Evolutionary conservation across 2,888 invertebrate species (phyloP).

Genomic region (Proisotoma minuta): DNA sequence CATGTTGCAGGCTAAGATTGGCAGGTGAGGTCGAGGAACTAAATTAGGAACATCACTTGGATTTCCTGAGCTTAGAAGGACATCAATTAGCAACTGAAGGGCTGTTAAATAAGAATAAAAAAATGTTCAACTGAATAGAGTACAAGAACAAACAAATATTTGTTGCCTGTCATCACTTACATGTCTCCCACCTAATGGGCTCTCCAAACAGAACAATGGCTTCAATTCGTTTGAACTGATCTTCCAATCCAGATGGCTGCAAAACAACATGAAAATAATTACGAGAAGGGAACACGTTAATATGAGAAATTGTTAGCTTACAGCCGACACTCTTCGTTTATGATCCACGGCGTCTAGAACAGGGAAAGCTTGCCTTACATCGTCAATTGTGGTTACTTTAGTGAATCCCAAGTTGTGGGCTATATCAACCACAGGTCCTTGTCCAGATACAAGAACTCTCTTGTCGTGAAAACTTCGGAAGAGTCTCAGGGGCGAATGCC

Average conservation of each 20-base stretch:
- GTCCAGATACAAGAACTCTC: slow-evolving; percentile 60
- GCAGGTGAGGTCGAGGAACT: slow-evolving; percentile 60
- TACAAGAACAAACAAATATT: not conserved
- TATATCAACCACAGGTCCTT: slow-evolving; percentile 57
- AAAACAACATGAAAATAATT: not conserved
- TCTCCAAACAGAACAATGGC: slow-evolving; percentile 63
- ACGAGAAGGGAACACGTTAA: not conserved
- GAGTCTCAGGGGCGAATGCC: slow-evolving; percentile 61
- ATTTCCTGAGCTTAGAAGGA: slow-evolving; percentile 59
- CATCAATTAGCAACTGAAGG: slow-evolving; percentile 61
- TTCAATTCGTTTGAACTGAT: slow-evolving; percentile 57
- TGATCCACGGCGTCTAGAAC: slow-evolving; percentile 60
- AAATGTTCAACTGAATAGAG: not conserved
- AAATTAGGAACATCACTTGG: slow-evolving; percentile 51
- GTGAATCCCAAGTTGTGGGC: slow-evolving; percentile 59
- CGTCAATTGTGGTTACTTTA: slow-evolving; percentile 58
- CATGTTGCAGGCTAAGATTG: slow-evolving; percentile 64
- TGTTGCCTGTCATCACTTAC: not conserved
- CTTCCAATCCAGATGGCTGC: slow-evolving; percentile 54
- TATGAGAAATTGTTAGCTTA: slow-evolving; percentile 19
- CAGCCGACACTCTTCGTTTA: slow-evolving; percentile 51
- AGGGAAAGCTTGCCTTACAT: slow-evolving; percentile 58
- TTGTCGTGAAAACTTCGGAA: slow-evolving; percentile 60
- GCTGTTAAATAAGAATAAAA: slow-evolving; percentile 49
- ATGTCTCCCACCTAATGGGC: slow-evolving; percentile 61